Base-by-base conservation (phyloP, 2,113 vertebrate species). In the Vicugna pacos region DNA sequence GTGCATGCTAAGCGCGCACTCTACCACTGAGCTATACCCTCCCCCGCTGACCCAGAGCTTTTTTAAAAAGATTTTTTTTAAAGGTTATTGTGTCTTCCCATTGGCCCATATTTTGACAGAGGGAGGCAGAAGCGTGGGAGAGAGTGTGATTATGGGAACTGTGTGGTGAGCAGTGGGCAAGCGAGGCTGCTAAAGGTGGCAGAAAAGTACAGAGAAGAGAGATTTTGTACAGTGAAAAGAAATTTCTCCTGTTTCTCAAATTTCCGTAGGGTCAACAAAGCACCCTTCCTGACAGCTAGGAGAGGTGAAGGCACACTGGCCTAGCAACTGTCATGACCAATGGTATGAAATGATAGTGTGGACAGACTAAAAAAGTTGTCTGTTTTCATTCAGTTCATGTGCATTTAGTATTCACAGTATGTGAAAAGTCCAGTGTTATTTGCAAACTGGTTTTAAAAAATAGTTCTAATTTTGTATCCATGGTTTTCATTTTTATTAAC, bases 401-500 rank as follows among this genome's bases (percentile, higher is more conserved):
- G 64, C 65, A 15, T 46, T 92, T 94, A 28, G 32, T 75, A 72
- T 79, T 94, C 38, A 50, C 28, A 15, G 54, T 56, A 79, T 14
- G 1, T 50, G 19, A 84, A 88, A 86, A 19, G 12, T 42, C 32
- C 5, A 11, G 9, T 26, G 38, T 64, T 93, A 79, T 35, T 85
- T 85, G 6, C 58, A 77, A 89, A 69, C 32, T 70, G 35, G 42
- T 92, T 85, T 95, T 65, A 30, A 60, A 15, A 93, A 96, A 69
- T 30, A 20, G 6, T 56, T 64, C 20, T 88, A 65, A 50, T 32
- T 65, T 86, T 62, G 86, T 32, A 50, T 5, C 26, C 6, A 70
- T 12, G n/a, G 4, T 70, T 95, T 85, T 93, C 28, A 73, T 88
- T 86, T 65, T 70, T 50, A 72, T 46, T 93, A 83, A 54, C 12